phyloP scores from a whole-genome alignment of 2,113 vertebrate genomes.

The Mandrillus leucophaeus region DNA sequence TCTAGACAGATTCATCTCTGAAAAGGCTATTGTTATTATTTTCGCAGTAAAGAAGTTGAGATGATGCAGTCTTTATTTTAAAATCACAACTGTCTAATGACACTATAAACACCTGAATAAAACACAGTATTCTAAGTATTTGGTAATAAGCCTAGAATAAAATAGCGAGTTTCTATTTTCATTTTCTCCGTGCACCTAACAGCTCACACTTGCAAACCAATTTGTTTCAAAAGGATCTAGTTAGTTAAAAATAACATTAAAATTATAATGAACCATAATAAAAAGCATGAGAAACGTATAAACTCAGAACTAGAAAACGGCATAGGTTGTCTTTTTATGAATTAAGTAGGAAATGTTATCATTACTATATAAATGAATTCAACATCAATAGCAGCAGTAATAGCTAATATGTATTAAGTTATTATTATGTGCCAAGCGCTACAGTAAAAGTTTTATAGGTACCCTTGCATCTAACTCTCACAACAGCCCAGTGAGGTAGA shows the following conservation, averaged over 20 bases:
- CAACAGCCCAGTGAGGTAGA: not conserved
- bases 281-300: conserved; percentile 31
- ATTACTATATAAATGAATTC: not conserved
- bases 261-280: not conserved
- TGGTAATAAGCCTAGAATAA: not conserved
- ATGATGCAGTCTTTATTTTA: not conserved
- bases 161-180: not conserved
- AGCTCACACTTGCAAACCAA: not conserved
- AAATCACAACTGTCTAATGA: not conserved
- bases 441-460: not conserved
- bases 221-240: not conserved
- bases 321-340: conserved; percentile 1
- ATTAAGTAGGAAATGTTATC: not conserved
- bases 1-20: not conserved
- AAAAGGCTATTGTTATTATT: not conserved
- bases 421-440: not conserved
- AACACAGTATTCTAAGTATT: not conserved
- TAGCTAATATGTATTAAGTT: not conserved
- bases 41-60: not conserved
- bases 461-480: not conserved
- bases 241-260: conserved; percentile 16
- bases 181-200: not conserved
- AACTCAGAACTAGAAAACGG: not conserved
- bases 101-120: not conserved
- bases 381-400: not conserved